Base-by-base conservation (phyloP, 2,888 invertebrate genomes). In the Clepsis dumicolana region DNA sequence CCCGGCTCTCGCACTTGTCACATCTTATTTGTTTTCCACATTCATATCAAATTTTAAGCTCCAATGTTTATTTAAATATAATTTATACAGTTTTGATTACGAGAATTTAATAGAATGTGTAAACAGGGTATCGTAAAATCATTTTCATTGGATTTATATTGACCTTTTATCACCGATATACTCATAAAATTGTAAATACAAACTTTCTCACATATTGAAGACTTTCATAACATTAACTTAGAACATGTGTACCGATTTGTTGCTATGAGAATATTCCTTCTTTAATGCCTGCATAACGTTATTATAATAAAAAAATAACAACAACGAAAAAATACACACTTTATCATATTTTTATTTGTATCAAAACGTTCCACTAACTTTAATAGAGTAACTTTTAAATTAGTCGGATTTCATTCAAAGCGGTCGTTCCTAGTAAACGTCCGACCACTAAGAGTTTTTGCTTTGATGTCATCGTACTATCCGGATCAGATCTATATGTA, bases 1-100 rank as follows among this genome's bases (percentile, higher is more conserved):
- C 73, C 70, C 66, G 74, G 70, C 74, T 73, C 71, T 76, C 73
- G 73, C 75, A 74, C 75, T 73, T 76, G 77, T 77, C 73, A 73
- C 70, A 71, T 75, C 80, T 75, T 81, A 78, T 83, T 84, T 85
- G 80, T 80, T 84, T 81, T 80, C 74, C 77, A 75, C 80, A 81
- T 80, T 80, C 77, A 80, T 81, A 81, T 82, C 74, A 76, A 81
- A 83, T 80, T 75, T 76, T 75, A 83, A 79, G 76, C 74, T 76
- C 77, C 75, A 72, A 77, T 73, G 79, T 77, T 80, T 80, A 82
- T 81, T 78, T 74, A 79, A 78, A 75, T 74, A 81, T 83, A 84
- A 86, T 86, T 82, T 88, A 87, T 88, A 79, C 83, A 77, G 75
- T 80, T 86, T 83, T 84, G 81, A 86, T 85, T 80, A 83, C 80